Conservation (phyloP, 2,113 vertebrate genomes). For the Stigmatopora nigra region DNA sequence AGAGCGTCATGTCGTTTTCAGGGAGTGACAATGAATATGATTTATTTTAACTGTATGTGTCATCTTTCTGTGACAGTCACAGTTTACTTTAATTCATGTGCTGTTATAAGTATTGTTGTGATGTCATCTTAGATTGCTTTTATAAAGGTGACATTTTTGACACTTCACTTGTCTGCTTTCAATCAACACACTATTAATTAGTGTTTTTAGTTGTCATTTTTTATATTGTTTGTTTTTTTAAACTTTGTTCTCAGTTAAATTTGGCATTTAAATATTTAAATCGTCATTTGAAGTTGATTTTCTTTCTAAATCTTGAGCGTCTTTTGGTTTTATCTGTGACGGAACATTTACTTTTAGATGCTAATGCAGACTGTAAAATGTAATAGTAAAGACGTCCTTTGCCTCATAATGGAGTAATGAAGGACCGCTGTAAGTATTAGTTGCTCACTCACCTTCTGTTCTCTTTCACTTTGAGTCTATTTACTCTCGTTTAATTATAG, state of each 20-base stretch:
- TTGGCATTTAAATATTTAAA: background rate
- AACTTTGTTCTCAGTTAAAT: background rate
- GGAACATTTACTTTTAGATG: conserved; percentile 2
- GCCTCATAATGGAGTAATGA: background rate
- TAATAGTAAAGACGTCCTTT: background rate
- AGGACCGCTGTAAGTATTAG: background rate
- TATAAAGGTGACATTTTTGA: background rate
- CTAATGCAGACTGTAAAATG: background rate
- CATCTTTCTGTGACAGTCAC: conserved; percentile 10
- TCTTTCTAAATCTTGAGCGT: background rate
- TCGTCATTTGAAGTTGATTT: background rate
- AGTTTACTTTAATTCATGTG: background rate
- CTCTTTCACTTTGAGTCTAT: background rate
- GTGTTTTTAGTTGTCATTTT: no score
- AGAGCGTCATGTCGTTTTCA: background rate
- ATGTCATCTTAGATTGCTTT: background rate
- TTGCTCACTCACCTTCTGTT: background rate
- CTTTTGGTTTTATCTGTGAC: background rate
- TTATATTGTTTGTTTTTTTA: no score
- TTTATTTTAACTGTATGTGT: background rate
- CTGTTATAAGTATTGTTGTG: conserved; percentile 3
- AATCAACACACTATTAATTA: background rate
- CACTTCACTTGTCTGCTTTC: background rate
- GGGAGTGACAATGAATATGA: background rate
- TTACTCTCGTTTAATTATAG: background rate